These are phyloP conservation scores for Otocyon megalotis DNA, from an alignment of 2,113 vertebrate genomes.

Conservation along the genomic window DNA sequence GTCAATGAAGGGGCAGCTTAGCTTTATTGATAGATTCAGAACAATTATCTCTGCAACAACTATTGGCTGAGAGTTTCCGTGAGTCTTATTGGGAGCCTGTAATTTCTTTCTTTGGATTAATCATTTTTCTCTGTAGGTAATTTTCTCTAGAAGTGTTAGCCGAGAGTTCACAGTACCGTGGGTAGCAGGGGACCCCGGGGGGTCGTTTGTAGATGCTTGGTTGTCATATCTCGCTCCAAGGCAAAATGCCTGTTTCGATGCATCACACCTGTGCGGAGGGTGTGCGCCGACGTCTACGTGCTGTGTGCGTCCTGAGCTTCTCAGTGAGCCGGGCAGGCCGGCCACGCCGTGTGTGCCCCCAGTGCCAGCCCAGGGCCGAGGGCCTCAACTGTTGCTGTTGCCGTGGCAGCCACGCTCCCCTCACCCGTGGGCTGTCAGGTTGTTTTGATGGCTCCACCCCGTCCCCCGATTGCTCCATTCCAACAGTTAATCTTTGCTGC, in stretches of 20 bases:
- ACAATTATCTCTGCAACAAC: slow-evolving; percentile 85
- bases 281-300: accelerated
- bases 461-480: not conserved
- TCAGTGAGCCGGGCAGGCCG: not conserved
- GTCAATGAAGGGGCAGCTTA: slow-evolving; percentile 86
- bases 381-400: not conserved
- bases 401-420: not conserved
- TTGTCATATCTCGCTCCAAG: not conserved
- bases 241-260: not conserved
- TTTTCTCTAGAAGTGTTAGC: slow-evolving; percentile 55
- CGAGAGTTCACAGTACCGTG: not conserved
- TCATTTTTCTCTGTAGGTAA: slow-evolving; percentile 67
- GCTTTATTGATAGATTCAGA: slow-evolving; percentile 86
- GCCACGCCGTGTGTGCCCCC: accelerated
- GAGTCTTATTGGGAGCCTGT: slow-evolving; percentile 64
- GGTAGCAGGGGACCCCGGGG: not conserved
- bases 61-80: slow-evolving; percentile 82
- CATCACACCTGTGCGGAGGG: not conserved
- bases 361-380: not conserved
- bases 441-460: not conserved
- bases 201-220: not conserved
- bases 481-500: not conserved
- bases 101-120: slow-evolving; percentile 62
- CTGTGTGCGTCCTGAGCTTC: not conserved
- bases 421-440: not conserved